Conservation (phyloP, 2,113 vertebrate genomes). For the Mastomys natalensis region DNA sequence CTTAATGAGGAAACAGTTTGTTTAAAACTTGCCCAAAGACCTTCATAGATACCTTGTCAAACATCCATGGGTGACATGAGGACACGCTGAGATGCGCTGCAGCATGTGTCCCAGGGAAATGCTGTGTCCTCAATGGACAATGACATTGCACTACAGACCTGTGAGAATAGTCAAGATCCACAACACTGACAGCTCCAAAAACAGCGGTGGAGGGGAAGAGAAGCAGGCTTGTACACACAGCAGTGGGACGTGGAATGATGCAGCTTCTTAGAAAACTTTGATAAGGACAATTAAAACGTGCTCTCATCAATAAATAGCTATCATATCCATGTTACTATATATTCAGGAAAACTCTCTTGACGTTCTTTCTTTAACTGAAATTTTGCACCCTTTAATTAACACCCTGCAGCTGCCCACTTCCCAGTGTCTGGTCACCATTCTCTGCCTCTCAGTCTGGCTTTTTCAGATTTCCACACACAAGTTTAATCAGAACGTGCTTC, state of each 20-base stretch:
- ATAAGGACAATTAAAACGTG: neutral
- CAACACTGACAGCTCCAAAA: too few relatives aligned
- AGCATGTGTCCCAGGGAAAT: neutral
- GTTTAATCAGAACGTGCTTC: neutral
- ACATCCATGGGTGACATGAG: too few relatives aligned
- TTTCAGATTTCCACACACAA: neutral
- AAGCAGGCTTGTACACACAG: neutral
- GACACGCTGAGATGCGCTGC: neutral
- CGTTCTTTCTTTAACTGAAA: neutral
- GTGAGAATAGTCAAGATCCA: neutral
- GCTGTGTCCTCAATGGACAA: neutral
- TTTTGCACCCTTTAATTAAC: neutral
- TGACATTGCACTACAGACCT: neutral
- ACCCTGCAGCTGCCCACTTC: neutral
- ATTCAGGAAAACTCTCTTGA: neutral
- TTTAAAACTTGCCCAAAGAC: neutral
- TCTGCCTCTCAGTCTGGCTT: neutral
- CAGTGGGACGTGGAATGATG: too few relatives aligned
- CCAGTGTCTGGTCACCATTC: neutral
- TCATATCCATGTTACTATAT: too few relatives aligned
- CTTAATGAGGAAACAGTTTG: neutral
- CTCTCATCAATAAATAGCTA: neutral
- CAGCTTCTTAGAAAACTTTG: neutral
- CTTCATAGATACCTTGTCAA: neutral
- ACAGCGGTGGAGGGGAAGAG: neutral